phyloP scores from a whole-genome alignment of 2,888 invertebrate species.

The Euplagia quadripunctaria region DNA sequence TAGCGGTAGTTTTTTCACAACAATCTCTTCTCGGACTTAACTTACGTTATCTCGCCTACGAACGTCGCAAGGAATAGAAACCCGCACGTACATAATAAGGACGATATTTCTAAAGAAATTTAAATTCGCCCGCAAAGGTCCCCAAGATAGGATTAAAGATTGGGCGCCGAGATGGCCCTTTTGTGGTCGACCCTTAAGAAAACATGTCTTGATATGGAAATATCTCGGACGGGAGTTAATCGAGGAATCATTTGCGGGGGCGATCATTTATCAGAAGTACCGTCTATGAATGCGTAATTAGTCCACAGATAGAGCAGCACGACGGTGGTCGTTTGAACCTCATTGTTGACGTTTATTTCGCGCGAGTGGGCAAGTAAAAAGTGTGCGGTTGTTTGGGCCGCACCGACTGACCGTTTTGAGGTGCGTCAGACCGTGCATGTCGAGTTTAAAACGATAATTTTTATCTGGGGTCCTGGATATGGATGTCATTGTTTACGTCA shows the following conservation, averaged over 20 bases:
- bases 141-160: slow-evolving; percentile 87
- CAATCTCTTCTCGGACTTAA: slow-evolving; percentile 87
- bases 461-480: slow-evolving; percentile 67
- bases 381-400: slow-evolving; percentile 69
- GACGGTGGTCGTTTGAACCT: slow-evolving; percentile 55
- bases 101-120: slow-evolving; percentile 88
- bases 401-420: slow-evolving; percentile 76
- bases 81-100: slow-evolving; percentile 87
- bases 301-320: slow-evolving; percentile 65
- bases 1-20: slow-evolving; percentile 87
- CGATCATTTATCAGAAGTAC: slow-evolving; percentile 81
- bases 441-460: slow-evolving; percentile 81
- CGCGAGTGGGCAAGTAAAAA: slow-evolving; percentile 76
- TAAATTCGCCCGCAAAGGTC: slow-evolving; percentile 88
- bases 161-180: slow-evolving; percentile 86
- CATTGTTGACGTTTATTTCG: slow-evolving; percentile 77
- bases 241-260: slow-evolving; percentile 84
- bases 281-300: slow-evolving; percentile 81
- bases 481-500: slow-evolving; percentile 56
- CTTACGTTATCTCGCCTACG: slow-evolving; percentile 86
- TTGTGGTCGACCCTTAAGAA: slow-evolving; percentile 87
- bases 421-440: slow-evolving; percentile 74
- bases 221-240: slow-evolving; percentile 83
- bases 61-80: slow-evolving; percentile 85
- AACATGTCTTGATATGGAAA: slow-evolving; percentile 88